Conservation (phyloP, 2,113 vertebrate species). For the Callipepla squamata region DNA sequence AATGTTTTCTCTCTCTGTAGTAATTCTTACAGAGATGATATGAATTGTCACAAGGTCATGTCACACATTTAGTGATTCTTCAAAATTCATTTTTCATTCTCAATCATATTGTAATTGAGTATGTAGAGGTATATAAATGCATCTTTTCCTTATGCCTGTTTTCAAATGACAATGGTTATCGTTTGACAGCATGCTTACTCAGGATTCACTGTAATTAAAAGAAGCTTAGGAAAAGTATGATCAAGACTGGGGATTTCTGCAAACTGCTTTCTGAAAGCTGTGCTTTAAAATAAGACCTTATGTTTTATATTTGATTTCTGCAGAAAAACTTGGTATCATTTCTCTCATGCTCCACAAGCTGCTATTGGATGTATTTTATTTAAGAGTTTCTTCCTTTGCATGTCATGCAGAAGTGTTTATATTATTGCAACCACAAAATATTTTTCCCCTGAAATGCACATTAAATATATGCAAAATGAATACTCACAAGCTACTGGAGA, state of each 20-base stretch:
- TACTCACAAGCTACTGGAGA: background rate
- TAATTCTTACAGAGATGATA: background rate
- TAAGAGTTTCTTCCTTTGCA: background rate
- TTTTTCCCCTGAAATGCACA: background rate
- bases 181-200: background rate
- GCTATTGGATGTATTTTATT: background rate
- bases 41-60: background rate
- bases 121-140: background rate
- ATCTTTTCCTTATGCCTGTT: background rate
- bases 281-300: background rate
- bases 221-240: background rate
- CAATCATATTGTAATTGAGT: background rate
- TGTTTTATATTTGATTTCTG: background rate
- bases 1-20: background rate
- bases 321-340: background rate
- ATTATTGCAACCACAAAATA: background rate
- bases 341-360: background rate
- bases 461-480: background rate
- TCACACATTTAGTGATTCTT: background rate
- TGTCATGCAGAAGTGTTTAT: background rate
- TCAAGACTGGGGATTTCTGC: background rate
- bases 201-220: background rate
- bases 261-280: background rate
- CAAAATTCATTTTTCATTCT: slow-evolving; percentile 38
- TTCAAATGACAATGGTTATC: background rate